Percentiles rank a stretch among this genome's conserved stretches.
Conservation (phyloP, 2,888 invertebrate genomes). For the Phasia obesa region DNA sequence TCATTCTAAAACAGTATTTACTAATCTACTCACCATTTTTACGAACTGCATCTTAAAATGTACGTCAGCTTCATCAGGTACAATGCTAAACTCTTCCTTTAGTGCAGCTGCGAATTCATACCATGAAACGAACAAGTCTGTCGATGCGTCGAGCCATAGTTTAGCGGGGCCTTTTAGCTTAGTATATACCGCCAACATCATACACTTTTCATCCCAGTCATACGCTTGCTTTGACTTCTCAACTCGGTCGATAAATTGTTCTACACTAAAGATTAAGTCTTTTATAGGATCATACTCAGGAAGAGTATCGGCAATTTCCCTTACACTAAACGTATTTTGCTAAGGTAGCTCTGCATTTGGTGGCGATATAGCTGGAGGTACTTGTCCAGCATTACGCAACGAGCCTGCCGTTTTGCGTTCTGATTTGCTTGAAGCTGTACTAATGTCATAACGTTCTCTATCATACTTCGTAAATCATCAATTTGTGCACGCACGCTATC, state of each 20-base stretch:
- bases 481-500: conserved; percentile 9
- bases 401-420: neutral
- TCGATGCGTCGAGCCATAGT: too few species aligned
- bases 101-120: too few species aligned
- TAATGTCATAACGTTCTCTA: conserved; percentile 27
- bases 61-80: too few species aligned
- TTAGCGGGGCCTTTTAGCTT: too few species aligned
- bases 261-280: conserved; percentile 20
- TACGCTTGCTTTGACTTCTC: too few species aligned
- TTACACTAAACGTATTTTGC: conserved; percentile 52
- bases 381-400: neutral
- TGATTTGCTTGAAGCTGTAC: conserved; percentile 4
- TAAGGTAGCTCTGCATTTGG: neutral
- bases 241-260: conserved; percentile 56
- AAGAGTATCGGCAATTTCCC: conserved; percentile 49
- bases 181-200: too few species aligned
- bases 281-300: conserved; percentile 45
- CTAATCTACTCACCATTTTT: too few species aligned
- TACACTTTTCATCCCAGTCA: too few species aligned
- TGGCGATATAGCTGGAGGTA: neutral
- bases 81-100: too few species aligned
- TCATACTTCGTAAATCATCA: conserved; percentile 43
- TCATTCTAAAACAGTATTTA: too few species aligned
- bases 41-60: too few species aligned
- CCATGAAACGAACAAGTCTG: too few species aligned